Evolutionary conservation across 2,888 invertebrate species (phyloP).

Genomic region (Andrena marginata): DNA sequence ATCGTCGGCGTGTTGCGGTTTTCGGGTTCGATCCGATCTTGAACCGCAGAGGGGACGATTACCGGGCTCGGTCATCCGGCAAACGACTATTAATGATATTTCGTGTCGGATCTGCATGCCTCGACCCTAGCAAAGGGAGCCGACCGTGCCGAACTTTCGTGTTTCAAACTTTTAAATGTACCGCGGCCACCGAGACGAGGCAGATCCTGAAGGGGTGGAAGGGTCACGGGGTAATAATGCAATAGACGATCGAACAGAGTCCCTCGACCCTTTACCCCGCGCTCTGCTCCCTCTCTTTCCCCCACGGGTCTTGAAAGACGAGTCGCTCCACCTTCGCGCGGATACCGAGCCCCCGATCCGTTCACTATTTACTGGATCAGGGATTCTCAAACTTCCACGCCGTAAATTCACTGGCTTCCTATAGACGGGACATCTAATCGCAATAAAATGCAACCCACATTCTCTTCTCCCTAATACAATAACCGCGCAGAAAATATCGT

Average conservation of each 20-base stretch:
- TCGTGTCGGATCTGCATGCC: constrained; percentile 83
- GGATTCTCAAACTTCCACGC: constrained; percentile 55
- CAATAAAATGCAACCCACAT: too few species aligned
- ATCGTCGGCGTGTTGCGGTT: constrained; percentile 80
- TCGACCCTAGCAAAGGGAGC: constrained; percentile 72
- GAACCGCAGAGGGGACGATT: constrained; percentile 81
- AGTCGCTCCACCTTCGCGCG: constrained; percentile 53
- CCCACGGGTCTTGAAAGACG: constrained; percentile 26
- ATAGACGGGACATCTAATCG: background rate
- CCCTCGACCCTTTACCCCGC: constrained; percentile 37
- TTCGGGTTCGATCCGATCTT: constrained; percentile 75
- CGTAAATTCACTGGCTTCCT: background rate
- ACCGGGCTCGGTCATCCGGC: constrained; percentile 83
- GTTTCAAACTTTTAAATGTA: constrained; percentile 65
- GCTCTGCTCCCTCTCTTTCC: constrained; percentile 13
- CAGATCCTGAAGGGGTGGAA: constrained; percentile 23
- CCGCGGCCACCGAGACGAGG: constrained; percentile 48
- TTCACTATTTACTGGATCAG: constrained; percentile 64
- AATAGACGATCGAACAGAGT: constrained; percentile 66
- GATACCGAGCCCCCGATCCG: constrained; percentile 46
- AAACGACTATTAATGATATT: constrained; percentile 85
- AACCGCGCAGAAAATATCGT: background rate
- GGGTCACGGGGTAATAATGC: constrained; percentile 66
- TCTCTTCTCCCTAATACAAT: background rate
- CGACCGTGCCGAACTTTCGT: constrained; percentile 71